Percentiles rank a stretch among this genome's conserved stretches.
Evolutionary conservation across 2,888 invertebrate species (phyloP).

Genomic region (Dione vanillae): DNA sequence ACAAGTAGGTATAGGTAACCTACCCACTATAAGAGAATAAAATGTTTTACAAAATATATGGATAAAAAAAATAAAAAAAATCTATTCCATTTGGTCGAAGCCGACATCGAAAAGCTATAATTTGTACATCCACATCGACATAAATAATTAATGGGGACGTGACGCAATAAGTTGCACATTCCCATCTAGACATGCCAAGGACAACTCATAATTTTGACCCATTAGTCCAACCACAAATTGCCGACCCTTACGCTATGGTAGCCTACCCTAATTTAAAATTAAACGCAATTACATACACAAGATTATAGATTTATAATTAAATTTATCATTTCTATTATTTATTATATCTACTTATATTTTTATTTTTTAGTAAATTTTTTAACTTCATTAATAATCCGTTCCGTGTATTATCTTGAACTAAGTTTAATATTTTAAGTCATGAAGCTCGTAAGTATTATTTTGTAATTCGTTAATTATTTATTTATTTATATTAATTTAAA

Average conservation of each 20-base stretch:
- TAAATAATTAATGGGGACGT: slow-evolving; percentile 75
- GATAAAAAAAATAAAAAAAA: slow-evolving; percentile 43
- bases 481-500: no score
- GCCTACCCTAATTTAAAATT: slow-evolving; percentile 29
- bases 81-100: slow-evolving; percentile 54
- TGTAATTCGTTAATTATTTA: no score
- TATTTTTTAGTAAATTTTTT: no score
- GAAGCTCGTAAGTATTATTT: no score
- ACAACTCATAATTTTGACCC: slow-evolving; percentile 79
- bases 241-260: slow-evolving; percentile 61
- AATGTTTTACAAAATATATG: slow-evolving; percentile 45
- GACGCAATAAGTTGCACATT: slow-evolving; percentile 76
- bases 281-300: slow-evolving; percentile 18
- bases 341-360: no score
- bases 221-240: slow-evolving; percentile 79
- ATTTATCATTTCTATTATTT: no score
- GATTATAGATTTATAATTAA: no score
- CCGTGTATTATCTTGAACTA: no score
- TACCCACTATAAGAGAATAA: slow-evolving; percentile 29
- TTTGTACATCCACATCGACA: slow-evolving; percentile 77
- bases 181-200: slow-evolving; percentile 74
- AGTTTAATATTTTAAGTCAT: no score
- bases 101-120: slow-evolving; percentile 71
- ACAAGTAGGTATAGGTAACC: not conserved
- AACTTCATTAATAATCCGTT: no score